A percentile compares a stretch with the other conserved stretches of the same genome.
Evolutionary conservation across 2,797 vertebrate species (phyloP).

Genomic region (Hippopotamyrus pictus): DNA sequence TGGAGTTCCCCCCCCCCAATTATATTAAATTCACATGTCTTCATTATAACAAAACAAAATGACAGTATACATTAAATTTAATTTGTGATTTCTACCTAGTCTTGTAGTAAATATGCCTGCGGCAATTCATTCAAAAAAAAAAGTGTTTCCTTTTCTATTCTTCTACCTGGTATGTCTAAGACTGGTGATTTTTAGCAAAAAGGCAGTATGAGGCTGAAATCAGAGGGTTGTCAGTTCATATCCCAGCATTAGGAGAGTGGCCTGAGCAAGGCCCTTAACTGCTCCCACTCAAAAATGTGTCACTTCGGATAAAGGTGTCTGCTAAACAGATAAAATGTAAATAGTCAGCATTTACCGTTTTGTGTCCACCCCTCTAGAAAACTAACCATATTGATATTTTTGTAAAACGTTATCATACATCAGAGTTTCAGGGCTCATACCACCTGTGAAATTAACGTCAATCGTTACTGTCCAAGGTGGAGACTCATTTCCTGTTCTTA

Average conservation of each 20-base stretch:
- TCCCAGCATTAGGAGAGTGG: background rate
- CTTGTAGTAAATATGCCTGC: background rate
- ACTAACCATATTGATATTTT: background rate
- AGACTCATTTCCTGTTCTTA: background rate
- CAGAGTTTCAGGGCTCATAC: background rate
- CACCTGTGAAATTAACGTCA: background rate
- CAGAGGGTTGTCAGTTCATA: background rate
- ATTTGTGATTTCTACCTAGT: background rate
- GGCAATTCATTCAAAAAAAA: background rate
- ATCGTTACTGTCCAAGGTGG: background rate
- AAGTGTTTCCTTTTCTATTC: background rate
- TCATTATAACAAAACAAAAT: background rate
- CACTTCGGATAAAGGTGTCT: background rate
- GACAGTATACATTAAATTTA: background rate
- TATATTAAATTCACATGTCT: background rate
- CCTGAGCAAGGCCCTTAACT: background rate
- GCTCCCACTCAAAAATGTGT: background rate
- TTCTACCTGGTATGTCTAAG: background rate
- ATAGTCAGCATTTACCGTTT: background rate
- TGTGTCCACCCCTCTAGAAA: background rate
- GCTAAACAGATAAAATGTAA: background rate
- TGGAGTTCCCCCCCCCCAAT: background rate
- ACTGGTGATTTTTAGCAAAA: background rate
- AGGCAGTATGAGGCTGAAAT: background rate
- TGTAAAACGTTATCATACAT: background rate